Evolutionary conservation across 1,140 invertebrate species (phyloP), one percentile per base, ranked within the genome.

Genomic region (Formica exsecta): DNA sequence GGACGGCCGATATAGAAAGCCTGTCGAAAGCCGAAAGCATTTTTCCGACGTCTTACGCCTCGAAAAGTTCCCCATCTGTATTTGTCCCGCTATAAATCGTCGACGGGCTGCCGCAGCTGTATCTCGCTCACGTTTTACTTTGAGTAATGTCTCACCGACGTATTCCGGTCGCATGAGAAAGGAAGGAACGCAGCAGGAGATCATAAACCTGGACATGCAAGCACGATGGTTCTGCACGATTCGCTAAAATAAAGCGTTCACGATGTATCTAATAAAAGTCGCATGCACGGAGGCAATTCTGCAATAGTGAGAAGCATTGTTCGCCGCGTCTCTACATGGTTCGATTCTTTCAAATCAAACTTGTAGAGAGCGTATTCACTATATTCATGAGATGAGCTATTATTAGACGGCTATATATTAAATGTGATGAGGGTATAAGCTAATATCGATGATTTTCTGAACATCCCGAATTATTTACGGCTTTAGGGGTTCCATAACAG

Each of bases 1-100:
- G 13, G 66, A 73, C 59, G 38, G 57, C 73, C 29, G 38, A 85
- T 83, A 86, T 84, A 66, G 68, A 89, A 61, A 84, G 87, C 85
- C 66, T 81, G 85, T 89, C 85, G 87, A 87, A 87, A 90, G 85
- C 85, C 79, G 85, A 81, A 90, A 83, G 79, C 86, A 89, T 89
- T 90, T 89, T 62, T 73, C 74, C 87, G 68, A 89, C 85, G 85
- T 90, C 87, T 87, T 74, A 87, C 87, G 85, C 77, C 66, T 84
- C 89, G 61, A 84, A 68, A 80, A 87, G 54, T 87, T 90, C 38
- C 62, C 89, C 87, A 87, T 89, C 89, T 87, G 86, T 87, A 87
- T 85, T 87, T 87, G 89, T 89, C 85, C 54, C 66, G 86, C 77
- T 88, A 88, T 89, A 90, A 90, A 90, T 90, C 87, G 85, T 25